Conservation (phyloP, 2,888 invertebrate species). For the Vannuccia rotundouncinata region DNA sequence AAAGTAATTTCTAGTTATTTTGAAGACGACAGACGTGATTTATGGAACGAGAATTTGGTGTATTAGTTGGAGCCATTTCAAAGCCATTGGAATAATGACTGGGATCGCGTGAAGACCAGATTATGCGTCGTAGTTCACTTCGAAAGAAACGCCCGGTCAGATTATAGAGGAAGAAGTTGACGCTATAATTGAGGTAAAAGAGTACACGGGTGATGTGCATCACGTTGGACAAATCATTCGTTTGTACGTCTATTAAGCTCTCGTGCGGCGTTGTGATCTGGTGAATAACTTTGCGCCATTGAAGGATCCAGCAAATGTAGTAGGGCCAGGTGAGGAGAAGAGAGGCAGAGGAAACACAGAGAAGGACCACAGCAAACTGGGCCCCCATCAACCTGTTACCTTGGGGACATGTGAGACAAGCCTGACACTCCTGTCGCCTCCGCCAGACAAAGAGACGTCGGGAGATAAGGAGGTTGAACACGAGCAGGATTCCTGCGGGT, state of each 20-base stretch:
- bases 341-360: constrained; percentile 23
- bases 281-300: not conserved
- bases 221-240: not conserved
- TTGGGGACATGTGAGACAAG: not conserved
- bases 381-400: constrained; percentile 8
- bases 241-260: not conserved
- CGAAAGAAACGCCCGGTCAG: constrained; percentile 1
- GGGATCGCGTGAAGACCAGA: constrained; percentile 10
- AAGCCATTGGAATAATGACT: too few species aligned
- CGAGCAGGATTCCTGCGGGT: constrained; percentile 31
- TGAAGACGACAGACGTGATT: too few species aligned
- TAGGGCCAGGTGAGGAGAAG: constrained; percentile 37
- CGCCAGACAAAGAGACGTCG: constrained; percentile 33
- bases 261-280: not conserved
- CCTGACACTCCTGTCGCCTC: constrained; percentile 6
- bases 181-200: constrained; percentile 2
- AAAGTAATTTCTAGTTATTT: too few species aligned
- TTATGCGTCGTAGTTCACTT: not conserved
- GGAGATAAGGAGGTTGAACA: constrained; percentile 35
- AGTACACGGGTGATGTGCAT: not conserved
- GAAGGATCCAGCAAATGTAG: constrained; percentile 35
- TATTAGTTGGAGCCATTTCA: too few species aligned
- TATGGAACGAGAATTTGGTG: too few species aligned
- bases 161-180: constrained; percentile 7
- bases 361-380: constrained; percentile 30